A percentile compares a stretch with the other conserved stretches of the same genome.
These are phyloP conservation scores for Halcyon leucocephala DNA, from an alignment of 2,797 vertebrate genomes.

Conservation along the genomic window DNA sequence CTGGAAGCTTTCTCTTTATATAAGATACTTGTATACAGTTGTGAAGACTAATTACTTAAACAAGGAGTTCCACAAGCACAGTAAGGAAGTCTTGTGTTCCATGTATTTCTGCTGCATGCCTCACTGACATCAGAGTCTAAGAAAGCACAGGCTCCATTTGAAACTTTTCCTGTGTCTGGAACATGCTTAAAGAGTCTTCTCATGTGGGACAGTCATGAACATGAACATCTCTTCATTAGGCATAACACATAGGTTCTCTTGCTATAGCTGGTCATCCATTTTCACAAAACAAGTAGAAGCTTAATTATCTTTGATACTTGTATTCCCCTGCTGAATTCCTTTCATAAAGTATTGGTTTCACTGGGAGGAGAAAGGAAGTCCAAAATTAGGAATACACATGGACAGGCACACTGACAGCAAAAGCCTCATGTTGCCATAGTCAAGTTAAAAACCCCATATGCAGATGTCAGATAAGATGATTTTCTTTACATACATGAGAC, in stretches of 20 bases:
- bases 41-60: constrained; percentile 47
- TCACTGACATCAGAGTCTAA: constrained; percentile 11
- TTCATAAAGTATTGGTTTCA: background rate
- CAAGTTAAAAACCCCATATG: background rate
- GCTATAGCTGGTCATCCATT: background rate
- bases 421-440: background rate
- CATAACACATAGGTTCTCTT: background rate
- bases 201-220: background rate
- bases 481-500: background rate
- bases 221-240: background rate
- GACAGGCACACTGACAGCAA: background rate
- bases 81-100: background rate
- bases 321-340: background rate
- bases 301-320: background rate
- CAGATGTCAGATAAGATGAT: background rate
- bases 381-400: background rate
- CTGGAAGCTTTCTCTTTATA: constrained; percentile 8
- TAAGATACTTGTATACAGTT: constrained; percentile 13
- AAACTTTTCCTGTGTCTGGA: background rate
- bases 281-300: background rate
- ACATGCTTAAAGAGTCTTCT: background rate
- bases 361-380: background rate
- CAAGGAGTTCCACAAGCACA: background rate
- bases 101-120: constrained; percentile 24
- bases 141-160: background rate